Evolutionary conservation across 2,797 vertebrate species (phyloP), one percentile per base, ranked within the genome.

Genomic region (Alfaro cultratus): DNA sequence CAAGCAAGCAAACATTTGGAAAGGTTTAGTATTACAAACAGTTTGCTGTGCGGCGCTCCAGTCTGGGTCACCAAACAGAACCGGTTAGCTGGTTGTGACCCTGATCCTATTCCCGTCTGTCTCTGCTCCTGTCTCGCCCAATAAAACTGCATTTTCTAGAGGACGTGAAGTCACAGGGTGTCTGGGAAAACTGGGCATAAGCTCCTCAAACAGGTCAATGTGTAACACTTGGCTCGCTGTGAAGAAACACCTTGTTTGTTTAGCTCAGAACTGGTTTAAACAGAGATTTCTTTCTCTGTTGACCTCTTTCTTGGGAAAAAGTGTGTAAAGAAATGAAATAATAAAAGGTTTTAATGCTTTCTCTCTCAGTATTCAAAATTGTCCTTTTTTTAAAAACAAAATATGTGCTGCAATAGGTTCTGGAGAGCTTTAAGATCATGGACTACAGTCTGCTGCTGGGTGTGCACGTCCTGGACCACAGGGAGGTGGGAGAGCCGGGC

Each of bases 401-500:
- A 51, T 73, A 76, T 90, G 29, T 86, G 77, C 80, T 57, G 71
- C 18, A 34, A 23, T 80, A 99, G 98, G 98, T 99, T 53, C 93
- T 99, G 84, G 98, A 99, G 95, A 99, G 98, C 87, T 99, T 99
- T 93, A 99, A 99, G 93, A 99, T 99, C 90, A 99, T 99, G 98
- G 98, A 99, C 94, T 99, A 99, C 93, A 99, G 98, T 90, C 94
- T 99, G 83, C 94, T 99, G 84, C 94, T 99, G 83, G 98, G 98
- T 39, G 97, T 99, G 75, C 98, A 99, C 7, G 90, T 98, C 74
- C 89, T 99, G 91, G 97, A 97, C 77, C 93, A 94, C 78, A 96
- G 95, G 89, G 97, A 98, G 6, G 96, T 94, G 26, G 97, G 93
- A 1, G 98, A 99, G 60, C 87, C 83, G 45, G 95, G 93, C 21